These are phyloP conservation scores for Balanococcus diminutus DNA, from an alignment of 2,888 invertebrate genomes.

Conservation along the genomic window DNA sequence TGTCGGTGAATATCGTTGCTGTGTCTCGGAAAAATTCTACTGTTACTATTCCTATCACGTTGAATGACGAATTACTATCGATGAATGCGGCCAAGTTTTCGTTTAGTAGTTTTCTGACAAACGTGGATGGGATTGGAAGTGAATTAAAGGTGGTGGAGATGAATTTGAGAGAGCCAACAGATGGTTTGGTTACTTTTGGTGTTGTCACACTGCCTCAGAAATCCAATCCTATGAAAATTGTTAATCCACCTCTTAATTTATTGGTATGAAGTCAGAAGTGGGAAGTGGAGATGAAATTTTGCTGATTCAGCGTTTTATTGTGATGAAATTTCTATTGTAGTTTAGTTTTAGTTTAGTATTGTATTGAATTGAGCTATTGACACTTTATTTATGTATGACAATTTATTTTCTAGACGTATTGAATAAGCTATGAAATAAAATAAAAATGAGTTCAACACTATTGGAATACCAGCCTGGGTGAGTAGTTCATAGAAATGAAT, in stretches of 20 bases:
- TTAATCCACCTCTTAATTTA: background rate
- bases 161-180: slow-evolving; percentile 55
- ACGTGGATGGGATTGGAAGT: slow-evolving; percentile 25
- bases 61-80: slow-evolving; percentile 57
- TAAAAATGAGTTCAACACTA: no score
- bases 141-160: slow-evolving; percentile 57
- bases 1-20: slow-evolving; percentile 57
- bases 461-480: no score
- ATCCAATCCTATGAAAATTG: background rate
- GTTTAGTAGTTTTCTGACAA: slow-evolving; percentile 57
- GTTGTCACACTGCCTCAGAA: slow-evolving; percentile 58
- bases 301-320: no score
- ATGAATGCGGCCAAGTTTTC: slow-evolving; percentile 58
- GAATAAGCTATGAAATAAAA: no score
- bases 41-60: slow-evolving; percentile 58
- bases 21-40: slow-evolving; percentile 57
- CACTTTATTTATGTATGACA: no score
- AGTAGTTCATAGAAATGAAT: no score
- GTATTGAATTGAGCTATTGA: no score
- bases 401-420: no score
- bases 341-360: no score
- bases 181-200: slow-evolving; percentile 59
- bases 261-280: no score
- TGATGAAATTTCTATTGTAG: no score
- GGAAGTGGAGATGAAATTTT: no score